Evolutionary conservation across 1,140 invertebrate genomes (phyloP), one percentile per base, ranked within the genome.

Genomic region (Temnothorax nylanderi): DNA sequence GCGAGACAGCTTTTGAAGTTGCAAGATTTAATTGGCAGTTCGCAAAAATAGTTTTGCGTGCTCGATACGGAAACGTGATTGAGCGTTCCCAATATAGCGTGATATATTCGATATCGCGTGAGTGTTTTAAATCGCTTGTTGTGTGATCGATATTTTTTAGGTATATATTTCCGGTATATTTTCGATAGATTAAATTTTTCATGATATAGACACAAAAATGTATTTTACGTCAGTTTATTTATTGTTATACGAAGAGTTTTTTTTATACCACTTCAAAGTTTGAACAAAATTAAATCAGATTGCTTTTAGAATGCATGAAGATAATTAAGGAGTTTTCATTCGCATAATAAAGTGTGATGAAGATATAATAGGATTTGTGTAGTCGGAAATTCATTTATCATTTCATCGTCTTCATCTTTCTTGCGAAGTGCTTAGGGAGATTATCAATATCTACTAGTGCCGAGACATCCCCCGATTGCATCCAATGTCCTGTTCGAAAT

Each of bases 311-410:
- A 32, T 26, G 21, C 26, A 18, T 2, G 37, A 62, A 47, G 16
- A 32, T 60, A 26, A 77, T 77, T 32, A 34, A 7, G 5, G 0
- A 44, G 54, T 26, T 60, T 18, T 44, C 11, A 16, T 76, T 60
- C n/a, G 13, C 54, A 4, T 21, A 37, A 26, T 32, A 41, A 21
- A 41, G 41, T 62, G 10, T 77, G 10, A 60, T 44, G 56, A 47
- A 76, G 37, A 62, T 62, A 44, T 77, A 77, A 77, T 77, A 21
- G 16, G 56, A 77, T 77, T 77, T 47, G 74, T 34, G 26, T 67
- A 10, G 37, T 18, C 54, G 74, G 56, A 62, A 60, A 77, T 77
- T 18, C 56, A 77, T 62, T 77, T 77, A 77, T 77, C 74, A 62
- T 47, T 77, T 77, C 41, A 60, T 7, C 16, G 8, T 34, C 41